phyloP scores from a whole-genome alignment of 2,888 invertebrate species.

The Macrosoma leucophasiata region DNA sequence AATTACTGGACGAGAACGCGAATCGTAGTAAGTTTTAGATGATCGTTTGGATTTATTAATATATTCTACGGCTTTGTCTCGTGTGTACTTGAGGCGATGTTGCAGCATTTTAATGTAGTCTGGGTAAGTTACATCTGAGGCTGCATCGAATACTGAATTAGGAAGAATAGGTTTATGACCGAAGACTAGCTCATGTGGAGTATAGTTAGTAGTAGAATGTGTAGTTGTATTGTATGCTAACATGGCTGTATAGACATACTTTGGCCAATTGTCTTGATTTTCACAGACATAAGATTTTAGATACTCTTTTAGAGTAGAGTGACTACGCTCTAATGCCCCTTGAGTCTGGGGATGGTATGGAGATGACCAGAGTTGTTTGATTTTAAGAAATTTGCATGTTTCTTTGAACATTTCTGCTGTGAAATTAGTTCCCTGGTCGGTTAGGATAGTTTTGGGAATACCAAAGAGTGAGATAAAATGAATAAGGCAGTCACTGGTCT shows the following conservation, averaged over 20 bases:
- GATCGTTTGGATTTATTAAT: slow-evolving; percentile 28
- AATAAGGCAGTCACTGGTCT: slow-evolving; percentile 20
- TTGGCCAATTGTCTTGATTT: slow-evolving; percentile 27
- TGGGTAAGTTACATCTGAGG: slow-evolving; percentile 8
- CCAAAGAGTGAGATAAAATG: slow-evolving; percentile 26
- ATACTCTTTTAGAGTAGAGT: slow-evolving; percentile 31
- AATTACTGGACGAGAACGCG: slow-evolving; percentile 8
- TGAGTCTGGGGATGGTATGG: slow-evolving; percentile 25
- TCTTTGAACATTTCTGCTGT: slow-evolving; percentile 11
- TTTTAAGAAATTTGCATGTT: slow-evolving; percentile 11
- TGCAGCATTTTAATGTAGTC: slow-evolving; percentile 29
- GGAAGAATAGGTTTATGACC: slow-evolving; percentile 36
- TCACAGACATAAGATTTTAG: slow-evolving; percentile 27
- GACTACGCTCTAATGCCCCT: slow-evolving; percentile 26
- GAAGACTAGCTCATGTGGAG: slow-evolving; percentile 39
- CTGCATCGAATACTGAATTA: slow-evolving; percentile 23
- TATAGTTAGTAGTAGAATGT: slow-evolving; percentile 27
- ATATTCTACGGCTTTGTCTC: slow-evolving; percentile 27
- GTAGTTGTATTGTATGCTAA: slow-evolving; percentile 23
- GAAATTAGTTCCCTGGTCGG: slow-evolving; percentile 22
- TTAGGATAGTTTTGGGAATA: slow-evolving; percentile 21
- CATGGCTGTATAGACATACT: slow-evolving; percentile 28
- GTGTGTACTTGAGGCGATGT: slow-evolving; percentile 26
- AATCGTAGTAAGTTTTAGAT: slow-evolving; percentile 30
- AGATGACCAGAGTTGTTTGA: slow-evolving; percentile 12